Percentiles rank a stretch among this genome's conserved stretches.
Conservation (phyloP, 2,797 vertebrate genomes). For the Trachops cirrhosus region DNA sequence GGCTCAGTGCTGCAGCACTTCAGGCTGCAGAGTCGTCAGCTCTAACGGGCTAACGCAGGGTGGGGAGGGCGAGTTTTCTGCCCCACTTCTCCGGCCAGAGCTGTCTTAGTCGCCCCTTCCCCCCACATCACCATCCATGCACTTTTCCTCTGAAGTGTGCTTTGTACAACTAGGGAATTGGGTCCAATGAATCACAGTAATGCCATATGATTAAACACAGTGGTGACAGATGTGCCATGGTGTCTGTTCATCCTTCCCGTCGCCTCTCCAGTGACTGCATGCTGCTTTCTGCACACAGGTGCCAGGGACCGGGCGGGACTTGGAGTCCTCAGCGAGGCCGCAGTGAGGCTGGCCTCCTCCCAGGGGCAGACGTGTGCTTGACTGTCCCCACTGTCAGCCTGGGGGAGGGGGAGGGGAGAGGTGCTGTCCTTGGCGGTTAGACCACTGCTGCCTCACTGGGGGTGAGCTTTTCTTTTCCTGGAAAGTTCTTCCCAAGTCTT, state of each 20-base stretch:
- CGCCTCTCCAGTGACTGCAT: accelerated
- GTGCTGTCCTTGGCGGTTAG: background rate
- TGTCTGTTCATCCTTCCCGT: accelerated
- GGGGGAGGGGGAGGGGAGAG: background rate
- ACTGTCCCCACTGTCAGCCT: background rate
- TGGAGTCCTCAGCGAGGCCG: background rate
- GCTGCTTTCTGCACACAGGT: accelerated
- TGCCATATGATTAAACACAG: background rate
- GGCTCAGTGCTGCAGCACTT: accelerated
- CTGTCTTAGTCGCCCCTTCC: background rate
- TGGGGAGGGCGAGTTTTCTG: accelerated
- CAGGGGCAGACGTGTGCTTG: background rate
- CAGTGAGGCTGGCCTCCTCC: background rate
- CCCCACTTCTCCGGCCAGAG: background rate
- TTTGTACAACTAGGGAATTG: background rate
- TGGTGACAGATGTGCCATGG: accelerated
- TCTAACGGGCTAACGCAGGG: accelerated
- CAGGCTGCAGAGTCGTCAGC: background rate
- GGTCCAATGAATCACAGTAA: background rate
- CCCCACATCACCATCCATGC: accelerated
- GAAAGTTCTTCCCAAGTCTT: background rate
- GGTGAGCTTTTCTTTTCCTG: background rate
- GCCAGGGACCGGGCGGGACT: too few relatives aligned
- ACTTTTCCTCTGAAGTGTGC: background rate
- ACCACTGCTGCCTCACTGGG: background rate